phyloP scores from a whole-genome alignment of 1,140 invertebrate genomes.

The Hypsibius dujardini region DNA sequence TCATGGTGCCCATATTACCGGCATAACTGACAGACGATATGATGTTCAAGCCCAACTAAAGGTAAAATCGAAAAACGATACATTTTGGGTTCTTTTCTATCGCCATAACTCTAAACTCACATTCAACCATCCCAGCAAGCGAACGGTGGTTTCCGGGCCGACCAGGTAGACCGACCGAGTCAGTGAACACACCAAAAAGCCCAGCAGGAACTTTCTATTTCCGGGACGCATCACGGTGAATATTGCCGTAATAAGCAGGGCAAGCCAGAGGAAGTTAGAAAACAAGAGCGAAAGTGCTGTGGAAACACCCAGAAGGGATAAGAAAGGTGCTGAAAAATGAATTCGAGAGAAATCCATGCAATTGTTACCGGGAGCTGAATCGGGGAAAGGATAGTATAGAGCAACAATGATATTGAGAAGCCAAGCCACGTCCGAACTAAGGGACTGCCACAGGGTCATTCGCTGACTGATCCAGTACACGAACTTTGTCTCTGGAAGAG shows the following conservation, averaged over 20 bases:
- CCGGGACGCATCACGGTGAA: no score
- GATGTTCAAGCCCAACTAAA: conserved; percentile 71
- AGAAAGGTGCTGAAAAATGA: no score
- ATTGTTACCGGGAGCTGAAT: conserved; percentile 52
- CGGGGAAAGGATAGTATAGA: conserved; percentile 85
- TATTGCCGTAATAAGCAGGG: conserved; percentile 19
- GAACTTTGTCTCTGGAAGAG: conserved; percentile 70
- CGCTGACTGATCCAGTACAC: conserved; percentile 86
- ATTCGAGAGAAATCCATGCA: no score
- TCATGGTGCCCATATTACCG: conserved; percentile 89
- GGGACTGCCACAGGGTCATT: conserved; percentile 89
- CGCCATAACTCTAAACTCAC: conserved; percentile 34
- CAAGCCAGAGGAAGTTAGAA: conserved; percentile 24
- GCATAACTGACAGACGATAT: conserved; percentile 92
- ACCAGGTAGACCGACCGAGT: conserved; percentile 67
- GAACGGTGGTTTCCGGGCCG: conserved; percentile 73
- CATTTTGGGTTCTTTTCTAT: background rate
- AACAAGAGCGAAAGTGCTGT: no score
- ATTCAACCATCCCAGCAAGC: conserved; percentile 62
- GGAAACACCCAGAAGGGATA: no score
- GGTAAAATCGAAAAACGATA: conserved; percentile 27
- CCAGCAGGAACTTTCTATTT: no score
- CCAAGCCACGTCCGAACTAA: conserved; percentile 88
- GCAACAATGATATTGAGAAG: conserved; percentile 92
- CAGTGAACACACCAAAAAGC: conserved; percentile 53